A percentile compares a stretch with the other conserved stretches of the same genome.
Conservation (phyloP, 2,888 invertebrate species). For the Autographa pulchrina region DNA sequence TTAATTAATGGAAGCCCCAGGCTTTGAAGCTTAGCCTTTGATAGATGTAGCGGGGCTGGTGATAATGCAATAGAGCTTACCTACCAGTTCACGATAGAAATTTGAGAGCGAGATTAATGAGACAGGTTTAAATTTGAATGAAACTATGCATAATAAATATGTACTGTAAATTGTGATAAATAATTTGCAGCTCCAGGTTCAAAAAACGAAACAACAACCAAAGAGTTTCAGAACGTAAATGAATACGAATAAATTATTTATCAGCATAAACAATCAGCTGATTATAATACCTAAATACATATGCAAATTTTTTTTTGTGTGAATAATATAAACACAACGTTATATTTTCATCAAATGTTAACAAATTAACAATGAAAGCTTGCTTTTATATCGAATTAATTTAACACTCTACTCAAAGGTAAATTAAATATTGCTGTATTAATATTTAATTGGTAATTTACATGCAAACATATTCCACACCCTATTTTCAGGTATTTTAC, state of each 20-base stretch:
- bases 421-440: slow-evolving; percentile 9
- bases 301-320: no score
- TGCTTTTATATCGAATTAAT: slow-evolving; percentile 11
- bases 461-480: background rate
- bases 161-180: no score
- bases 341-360: background rate
- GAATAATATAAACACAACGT: no score
- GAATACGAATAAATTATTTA: no score
- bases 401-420: slow-evolving; percentile 5
- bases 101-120: background rate
- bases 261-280: no score
- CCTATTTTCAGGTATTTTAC: no score
- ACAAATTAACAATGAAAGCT: background rate
- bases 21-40: slow-evolving; percentile 23
- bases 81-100: background rate
- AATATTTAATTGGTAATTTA: slow-evolving; percentile 10
- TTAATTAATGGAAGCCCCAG: slow-evolving; percentile 28
- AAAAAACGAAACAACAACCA: no score
- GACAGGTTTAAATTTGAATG: background rate
- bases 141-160: background rate
- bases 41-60: slow-evolving; percentile 20
- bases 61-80: slow-evolving; percentile 10
- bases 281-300: no score
- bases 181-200: no score
- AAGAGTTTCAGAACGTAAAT: no score